Evolutionary conservation across 2,113 vertebrate species (phyloP).

Genomic region (Delphinapterus leucas): DNA sequence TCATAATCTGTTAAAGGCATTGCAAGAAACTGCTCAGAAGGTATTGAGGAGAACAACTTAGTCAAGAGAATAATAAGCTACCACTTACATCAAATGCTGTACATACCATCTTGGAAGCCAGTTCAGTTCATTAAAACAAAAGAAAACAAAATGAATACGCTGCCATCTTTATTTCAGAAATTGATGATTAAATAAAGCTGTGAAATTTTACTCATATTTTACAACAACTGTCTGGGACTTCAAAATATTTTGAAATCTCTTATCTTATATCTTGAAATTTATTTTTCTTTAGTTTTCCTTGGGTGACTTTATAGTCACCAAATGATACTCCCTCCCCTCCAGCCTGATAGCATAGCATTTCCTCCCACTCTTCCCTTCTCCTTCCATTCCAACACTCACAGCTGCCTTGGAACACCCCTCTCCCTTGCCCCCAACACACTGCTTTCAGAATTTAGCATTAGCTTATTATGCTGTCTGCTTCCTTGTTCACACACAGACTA

Average conservation of each 20-base stretch:
- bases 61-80: background rate
- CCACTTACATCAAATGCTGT: background rate
- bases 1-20: background rate
- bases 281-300: background rate
- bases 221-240: background rate
- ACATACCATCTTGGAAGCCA: background rate
- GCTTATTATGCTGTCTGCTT: background rate
- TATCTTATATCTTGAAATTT: background rate
- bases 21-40: background rate
- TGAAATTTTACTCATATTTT: background rate
- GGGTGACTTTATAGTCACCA: background rate
- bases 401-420: too few species aligned
- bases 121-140: constrained; percentile 18
- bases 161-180: constrained; percentile 3
- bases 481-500: background rate
- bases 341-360: background rate
- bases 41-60: background rate
- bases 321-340: background rate
- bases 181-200: background rate
- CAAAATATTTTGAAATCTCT: background rate
- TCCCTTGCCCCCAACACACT: too few species aligned
- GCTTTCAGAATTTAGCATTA: background rate
- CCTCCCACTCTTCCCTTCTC: background rate
- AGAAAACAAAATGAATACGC: background rate
- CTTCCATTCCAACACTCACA: background rate